Base-by-base conservation (phyloP, 2,888 invertebrate species). In the Chromoteleia sp. region DNA sequence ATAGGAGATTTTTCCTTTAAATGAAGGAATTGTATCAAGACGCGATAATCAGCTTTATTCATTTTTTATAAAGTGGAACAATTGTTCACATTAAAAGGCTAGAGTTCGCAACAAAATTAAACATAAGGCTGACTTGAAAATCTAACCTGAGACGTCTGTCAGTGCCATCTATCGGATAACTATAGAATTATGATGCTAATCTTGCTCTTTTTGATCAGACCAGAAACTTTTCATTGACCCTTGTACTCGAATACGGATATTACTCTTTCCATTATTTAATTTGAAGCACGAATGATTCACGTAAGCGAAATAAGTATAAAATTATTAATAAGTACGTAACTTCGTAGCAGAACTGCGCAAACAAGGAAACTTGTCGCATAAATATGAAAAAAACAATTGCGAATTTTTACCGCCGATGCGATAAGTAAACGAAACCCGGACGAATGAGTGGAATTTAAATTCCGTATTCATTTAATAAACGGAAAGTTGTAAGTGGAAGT, bases 181-280 rank as follows among this genome's bases (percentile, higher is more conserved):
- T n/a, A n/a, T n/a, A n/a, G n/a, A n/a, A n/a, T n/a, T n/a, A n/a
- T n/a, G n/a, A n/a, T n/a, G n/a, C n/a, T n/a, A n/a, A n/a, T n/a
- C n/a, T n/a, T n/a, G n/a, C n/a, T n/a, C n/a, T n/a, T n/a, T n/a
- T n/a, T n/a, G n/a, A n/a, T n/a, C n/a, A n/a, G n/a, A n/a, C n/a
- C n/a, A n/a, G n/a, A n/a, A n/a, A n/a, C n/a, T n/a, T n/a, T n/a
- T n/a, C n/a, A n/a, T n/a, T n/a, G n/a, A n/a, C n/a, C n/a, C n/a
- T n/a, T n/a, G 58, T 58, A 19, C 39, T 63, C 56, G 58, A 67
- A 75, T 58, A 58, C 58, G 58, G 39, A 36, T 58, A 39, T 68
- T 76, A 54, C 63, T 77, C 63, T 61, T 77, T 48, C 77, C 39
- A 70, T 70, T 68, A 77, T 77, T 77, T 56, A 76, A 68, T 68